A percentile compares a stretch with the other conserved stretches of the same genome.
Evolutionary conservation across 2,888 invertebrate genomes (phyloP).

Genomic region (Thereva unica): DNA sequence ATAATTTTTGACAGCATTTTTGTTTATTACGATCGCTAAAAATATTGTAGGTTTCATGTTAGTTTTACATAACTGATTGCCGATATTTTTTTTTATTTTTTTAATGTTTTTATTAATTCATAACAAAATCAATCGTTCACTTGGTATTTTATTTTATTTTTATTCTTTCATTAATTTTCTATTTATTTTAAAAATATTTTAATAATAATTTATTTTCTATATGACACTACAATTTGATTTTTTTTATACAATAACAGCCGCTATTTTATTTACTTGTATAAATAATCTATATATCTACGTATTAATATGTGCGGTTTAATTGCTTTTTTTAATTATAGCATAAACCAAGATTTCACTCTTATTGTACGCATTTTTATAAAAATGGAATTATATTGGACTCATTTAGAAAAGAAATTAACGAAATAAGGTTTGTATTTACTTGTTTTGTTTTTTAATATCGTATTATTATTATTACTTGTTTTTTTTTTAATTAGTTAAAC

Average conservation of each 20-base stretch:
- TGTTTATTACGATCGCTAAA: neutral
- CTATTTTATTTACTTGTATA: conserved; percentile 16
- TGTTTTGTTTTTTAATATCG: no score
- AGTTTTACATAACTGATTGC: conserved; percentile 30
- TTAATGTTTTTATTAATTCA: conserved; percentile 7
- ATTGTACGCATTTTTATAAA: conserved; percentile 20
- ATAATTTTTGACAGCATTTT: conserved; percentile 29
- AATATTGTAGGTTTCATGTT: conserved; percentile 15
- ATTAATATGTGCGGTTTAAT: conserved; percentile 11
- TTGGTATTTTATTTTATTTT: neutral
- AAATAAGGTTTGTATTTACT: no score
- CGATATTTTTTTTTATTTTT: conserved; percentile 21
- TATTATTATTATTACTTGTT: no score
- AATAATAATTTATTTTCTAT: conserved; percentile 27
- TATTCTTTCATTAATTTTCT: neutral
- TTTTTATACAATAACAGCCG: conserved; percentile 34
- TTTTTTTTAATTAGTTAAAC: no score
- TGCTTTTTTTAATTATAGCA: neutral
- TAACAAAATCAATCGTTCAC: neutral
- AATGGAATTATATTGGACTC: conserved; percentile 15
- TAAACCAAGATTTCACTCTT: conserved; percentile 7
- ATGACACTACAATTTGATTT: conserved; percentile 26
- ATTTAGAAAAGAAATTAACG: no score
- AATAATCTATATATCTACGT: conserved; percentile 11
- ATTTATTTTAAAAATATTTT: conserved; percentile 16